Base-by-base conservation (phyloP, 2,797 vertebrate species). In the Ctenopoma multispine region DNA sequence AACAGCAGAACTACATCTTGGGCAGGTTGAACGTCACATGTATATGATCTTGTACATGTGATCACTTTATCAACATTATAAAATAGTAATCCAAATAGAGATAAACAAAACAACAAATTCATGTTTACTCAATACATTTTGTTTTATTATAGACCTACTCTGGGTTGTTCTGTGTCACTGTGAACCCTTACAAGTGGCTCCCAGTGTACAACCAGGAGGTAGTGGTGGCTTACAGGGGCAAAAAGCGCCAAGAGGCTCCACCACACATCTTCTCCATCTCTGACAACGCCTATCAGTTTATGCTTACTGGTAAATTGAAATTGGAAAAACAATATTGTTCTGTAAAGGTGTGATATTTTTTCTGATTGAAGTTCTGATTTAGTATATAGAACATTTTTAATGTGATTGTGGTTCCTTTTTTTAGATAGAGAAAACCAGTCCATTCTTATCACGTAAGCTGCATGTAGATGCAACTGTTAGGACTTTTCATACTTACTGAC, bases 361-460 rank as follows among this genome's bases (percentile, higher is more conserved):
- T 15, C 7, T 38, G 36, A 38, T 1, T 48, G 2, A 50, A 11
- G 2, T 38, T 63, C 15, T 47, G 12, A 43, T 18, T 18, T 13
- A 24, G 11, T 29, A 6, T 8, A 38, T 29, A 9, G 20, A 3
- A 15, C 5, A 7, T 18, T 27, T 70, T 8, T 72, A 46, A 79
- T 23, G 1, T 46, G 36, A 59, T 23, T 72, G 0, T 67, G 29
- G 3, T 59, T 57, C 0, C 61, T 65, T 51, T 38, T 41, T 60
- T 10, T 46, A 96, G 96, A 96, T 82, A 90, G 95, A 0, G 95
- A 96, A 88, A 96, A 96, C 84, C 96, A 96, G 93, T 96, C 96
- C 0, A 93, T 96, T 91, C 89, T 96, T 48, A 96, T 96, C 87
- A 96, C 95, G 95, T 96, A 94, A 31, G 95, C 91, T 89, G 38